Evolutionary conservation across 2,888 invertebrate species (phyloP), one percentile per base, ranked within the genome.

Genomic region (Fabriciana adippe): DNA sequence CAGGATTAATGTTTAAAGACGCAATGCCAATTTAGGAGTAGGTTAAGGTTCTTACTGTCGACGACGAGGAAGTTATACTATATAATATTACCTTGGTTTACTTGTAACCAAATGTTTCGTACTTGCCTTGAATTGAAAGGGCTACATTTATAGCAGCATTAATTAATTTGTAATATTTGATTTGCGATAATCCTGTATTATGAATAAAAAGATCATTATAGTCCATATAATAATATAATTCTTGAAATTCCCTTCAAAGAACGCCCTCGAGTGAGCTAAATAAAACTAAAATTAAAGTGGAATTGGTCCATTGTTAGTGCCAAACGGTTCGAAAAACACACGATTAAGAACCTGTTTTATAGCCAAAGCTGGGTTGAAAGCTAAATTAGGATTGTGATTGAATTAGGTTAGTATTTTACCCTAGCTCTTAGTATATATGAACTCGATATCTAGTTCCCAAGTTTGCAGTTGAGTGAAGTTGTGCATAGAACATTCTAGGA

Each of bases 401-500:
- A 60, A 55, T 61, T 61, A 21, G 70, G 55, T 64, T 64, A 67
- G 50, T 54, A 11, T 16, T 35, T 51, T 57, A 60, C 48, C 48
- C 45, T 67, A 55, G 50, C 50, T 60, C 55, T 53, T 47, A 55
- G 66, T 63, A 59, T 47, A 55, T 47, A 63, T 53, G 55, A 51
- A 64, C 48, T 60, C 64, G 53, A 60, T 69, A 72, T 73, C 64
- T 57, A 71, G 66, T 68, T 70, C 66, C 68, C 62, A 68, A 68
- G 66, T 72, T 72, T 55, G 64, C 69, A 71, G 68, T 70, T 66
- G 69, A 72, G 64, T 70, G 70, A 63, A 64, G 62, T 63, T 69
- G 66, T 64, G 50, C 67, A 74, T 70, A 75, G 68, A 74, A 77
- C 67, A 68, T 74, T 74, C 70, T 72, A 60, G 68, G 68, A 65